Conservation (phyloP, 2,797 vertebrate genomes). For the Fratercula arctica region DNA sequence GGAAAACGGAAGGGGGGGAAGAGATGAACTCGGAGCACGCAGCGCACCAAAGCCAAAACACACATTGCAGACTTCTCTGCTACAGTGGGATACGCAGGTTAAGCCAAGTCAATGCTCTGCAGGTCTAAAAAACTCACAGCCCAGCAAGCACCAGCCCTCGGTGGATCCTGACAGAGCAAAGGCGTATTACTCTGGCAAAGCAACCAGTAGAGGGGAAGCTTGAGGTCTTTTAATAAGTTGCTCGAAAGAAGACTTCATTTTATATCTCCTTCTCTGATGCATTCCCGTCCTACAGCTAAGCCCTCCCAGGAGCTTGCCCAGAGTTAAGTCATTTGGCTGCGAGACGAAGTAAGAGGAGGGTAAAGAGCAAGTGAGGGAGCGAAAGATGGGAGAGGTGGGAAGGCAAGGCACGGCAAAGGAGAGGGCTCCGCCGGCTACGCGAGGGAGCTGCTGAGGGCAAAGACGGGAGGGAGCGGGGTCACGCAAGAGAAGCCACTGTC, state of each 20-base stretch:
- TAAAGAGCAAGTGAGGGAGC: background rate
- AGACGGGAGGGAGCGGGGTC: background rate
- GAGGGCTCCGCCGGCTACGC: accelerated
- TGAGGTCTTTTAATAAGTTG: background rate
- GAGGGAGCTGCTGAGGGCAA: background rate
- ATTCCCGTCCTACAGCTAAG: background rate
- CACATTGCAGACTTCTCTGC: conserved; percentile 39
- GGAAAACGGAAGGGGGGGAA: conserved; percentile 41
- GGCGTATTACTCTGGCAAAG: background rate
- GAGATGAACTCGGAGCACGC: conserved; percentile 18
- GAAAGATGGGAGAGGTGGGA: background rate
- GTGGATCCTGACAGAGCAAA: background rate
- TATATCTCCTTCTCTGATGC: background rate
- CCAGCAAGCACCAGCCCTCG: background rate
- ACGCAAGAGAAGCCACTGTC: background rate
- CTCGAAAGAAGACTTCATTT: background rate
- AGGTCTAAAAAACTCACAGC: conserved; percentile 11
- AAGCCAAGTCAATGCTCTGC: background rate
- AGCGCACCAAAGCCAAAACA: conserved; percentile 49
- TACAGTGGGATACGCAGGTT: background rate
- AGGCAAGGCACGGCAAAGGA: accelerated
- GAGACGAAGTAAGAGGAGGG: background rate
- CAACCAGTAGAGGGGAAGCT: background rate
- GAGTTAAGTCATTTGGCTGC: background rate
- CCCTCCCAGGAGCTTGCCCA: background rate